Conservation (phyloP, 2,888 invertebrate species). For the Drosophila paranaensis region DNA sequence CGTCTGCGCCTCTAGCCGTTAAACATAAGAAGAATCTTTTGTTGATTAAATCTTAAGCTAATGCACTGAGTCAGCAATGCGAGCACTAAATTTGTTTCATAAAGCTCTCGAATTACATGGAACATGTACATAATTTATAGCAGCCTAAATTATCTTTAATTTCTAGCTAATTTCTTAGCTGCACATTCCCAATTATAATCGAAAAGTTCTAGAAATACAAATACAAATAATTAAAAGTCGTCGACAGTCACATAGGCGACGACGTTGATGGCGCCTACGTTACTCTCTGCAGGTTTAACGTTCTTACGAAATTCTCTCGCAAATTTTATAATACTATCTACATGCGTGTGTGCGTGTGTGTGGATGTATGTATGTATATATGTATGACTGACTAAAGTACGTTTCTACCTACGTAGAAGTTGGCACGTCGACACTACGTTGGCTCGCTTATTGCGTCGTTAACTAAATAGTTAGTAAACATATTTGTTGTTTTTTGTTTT, state of each 20-base stretch:
- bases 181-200: background rate
- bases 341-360: background rate
- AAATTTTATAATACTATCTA: conserved; percentile 59
- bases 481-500: background rate
- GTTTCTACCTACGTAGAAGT: conserved; percentile 49
- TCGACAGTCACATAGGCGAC: conserved; percentile 12
- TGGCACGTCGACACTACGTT: conserved; percentile 45
- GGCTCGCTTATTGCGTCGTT: conserved; percentile 42
- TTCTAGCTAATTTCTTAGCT: background rate
- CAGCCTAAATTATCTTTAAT: background rate
- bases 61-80: too few species aligned
- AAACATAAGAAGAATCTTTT: background rate
- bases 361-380: background rate
- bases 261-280: conserved; percentile 21
- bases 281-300: conserved; percentile 47
- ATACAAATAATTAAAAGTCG: conserved; percentile 13
- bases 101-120: background rate
- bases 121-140: background rate
- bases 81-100: background rate
- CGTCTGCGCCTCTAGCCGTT: conserved; percentile 19
- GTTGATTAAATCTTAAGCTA: background rate
- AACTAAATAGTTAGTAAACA: conserved; percentile 27
- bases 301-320: conserved; percentile 62
- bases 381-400: conserved; percentile 50
- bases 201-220: conserved; percentile 33